These are phyloP conservation scores for Phoxinus phoxinus DNA, from an alignment of 2,113 vertebrate genomes.

Conservation along the genomic window DNA sequence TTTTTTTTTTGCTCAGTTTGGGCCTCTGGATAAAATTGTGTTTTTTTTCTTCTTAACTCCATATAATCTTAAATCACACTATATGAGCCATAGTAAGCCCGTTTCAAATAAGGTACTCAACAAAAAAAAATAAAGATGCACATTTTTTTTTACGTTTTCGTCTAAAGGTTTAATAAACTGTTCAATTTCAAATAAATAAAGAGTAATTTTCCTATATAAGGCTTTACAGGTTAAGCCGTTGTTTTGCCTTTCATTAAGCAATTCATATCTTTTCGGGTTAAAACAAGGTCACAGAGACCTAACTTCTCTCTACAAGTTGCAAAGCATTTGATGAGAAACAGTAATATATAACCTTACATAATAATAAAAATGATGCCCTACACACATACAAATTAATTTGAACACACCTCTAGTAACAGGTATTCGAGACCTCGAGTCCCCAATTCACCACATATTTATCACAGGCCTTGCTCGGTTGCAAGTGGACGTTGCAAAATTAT, in stretches of 20 bases:
- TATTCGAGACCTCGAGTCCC: slow-evolving; percentile 44
- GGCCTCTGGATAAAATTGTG: background rate
- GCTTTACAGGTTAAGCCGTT: background rate
- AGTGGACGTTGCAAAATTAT: slow-evolving; percentile 51
- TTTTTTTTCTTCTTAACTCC: background rate
- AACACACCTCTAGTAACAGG: slow-evolving; percentile 38
- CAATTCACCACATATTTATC: slow-evolving; percentile 55
- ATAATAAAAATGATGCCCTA: slow-evolving; percentile 16
- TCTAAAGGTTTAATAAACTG: background rate
- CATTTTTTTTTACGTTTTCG: background rate
- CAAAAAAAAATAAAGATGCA: background rate
- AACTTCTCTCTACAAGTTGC: background rate
- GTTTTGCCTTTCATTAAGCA: background rate
- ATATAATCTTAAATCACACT: background rate
- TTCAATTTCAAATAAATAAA: background rate
- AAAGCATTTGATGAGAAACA: slow-evolving; percentile 3
- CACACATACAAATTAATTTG: background rate
- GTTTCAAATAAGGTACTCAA: background rate
- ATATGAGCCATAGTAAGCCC: background rate
- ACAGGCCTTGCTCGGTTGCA: slow-evolving; percentile 26
- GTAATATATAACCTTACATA: background rate
- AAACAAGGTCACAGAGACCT: slow-evolving; percentile 6
- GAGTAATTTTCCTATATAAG: background rate
- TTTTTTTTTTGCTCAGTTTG: background rate
- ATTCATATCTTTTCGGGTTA: background rate